Conservation (phyloP, 1,140 invertebrate genomes). For the Odontomachus brunneus region DNA sequence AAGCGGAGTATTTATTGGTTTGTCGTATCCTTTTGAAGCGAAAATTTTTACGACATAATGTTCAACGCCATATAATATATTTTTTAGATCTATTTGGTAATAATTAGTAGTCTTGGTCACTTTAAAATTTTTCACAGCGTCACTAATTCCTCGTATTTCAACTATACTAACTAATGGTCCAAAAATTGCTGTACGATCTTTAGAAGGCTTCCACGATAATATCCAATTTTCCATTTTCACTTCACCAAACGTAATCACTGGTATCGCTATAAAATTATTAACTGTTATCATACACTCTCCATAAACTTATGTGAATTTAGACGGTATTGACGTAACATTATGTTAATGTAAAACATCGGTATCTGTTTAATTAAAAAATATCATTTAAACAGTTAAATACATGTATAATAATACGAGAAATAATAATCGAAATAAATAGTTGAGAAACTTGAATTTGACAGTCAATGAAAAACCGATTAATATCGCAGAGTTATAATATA, state of each 20-base stretch:
- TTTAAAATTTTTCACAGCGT: slow-evolving; percentile 17
- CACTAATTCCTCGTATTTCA: slow-evolving; percentile 52
- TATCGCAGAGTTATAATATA: too few relatives aligned
- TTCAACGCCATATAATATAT: slow-evolving; percentile 54
- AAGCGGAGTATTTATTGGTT: slow-evolving; percentile 46
- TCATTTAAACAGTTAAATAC: too few relatives aligned
- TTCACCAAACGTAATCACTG: slow-evolving; percentile 31
- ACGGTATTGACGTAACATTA: neutral
- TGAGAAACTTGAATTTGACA: too few relatives aligned
- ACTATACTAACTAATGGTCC: slow-evolving; percentile 56
- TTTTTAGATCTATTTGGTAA: neutral
- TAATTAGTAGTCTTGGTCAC: neutral
- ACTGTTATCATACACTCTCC: neutral
- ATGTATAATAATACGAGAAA: too few relatives aligned
- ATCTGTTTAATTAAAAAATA: too few relatives aligned
- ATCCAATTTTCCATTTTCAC: slow-evolving; percentile 20
- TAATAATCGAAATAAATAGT: too few relatives aligned
- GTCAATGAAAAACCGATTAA: neutral
- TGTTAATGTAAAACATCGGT: too few relatives aligned
- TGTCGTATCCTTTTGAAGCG: slow-evolving; percentile 42
- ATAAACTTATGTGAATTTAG: neutral
- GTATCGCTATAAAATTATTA: slow-evolving; percentile 57
- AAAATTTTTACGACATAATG: slow-evolving; percentile 57
- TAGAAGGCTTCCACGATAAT: slow-evolving; percentile 59
- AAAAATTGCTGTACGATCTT: slow-evolving; percentile 63